Base-by-base conservation (phyloP, 2,888 invertebrate genomes). In the Stratiomys singularior region DNA sequence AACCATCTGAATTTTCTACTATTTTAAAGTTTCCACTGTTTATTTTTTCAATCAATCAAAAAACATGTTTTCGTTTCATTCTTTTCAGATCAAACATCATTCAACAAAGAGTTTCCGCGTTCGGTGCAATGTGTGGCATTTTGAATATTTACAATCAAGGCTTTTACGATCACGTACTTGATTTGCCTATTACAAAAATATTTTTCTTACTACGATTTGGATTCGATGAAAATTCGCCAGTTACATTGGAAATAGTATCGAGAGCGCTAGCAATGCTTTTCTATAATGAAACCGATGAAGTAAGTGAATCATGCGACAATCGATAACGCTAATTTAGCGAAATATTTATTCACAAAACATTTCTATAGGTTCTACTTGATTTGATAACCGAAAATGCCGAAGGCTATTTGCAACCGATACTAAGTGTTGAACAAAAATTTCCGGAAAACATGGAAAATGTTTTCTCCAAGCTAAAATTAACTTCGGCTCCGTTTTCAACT, bases 161-260 rank as follows among this genome's bases (percentile, higher is more conserved):
- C n/a, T 91, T 91, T 81, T 95, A 96, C 82, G 93, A 93, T 84
- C 89, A 90, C 77, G 89, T 92, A 7, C 89, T 97, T 72, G 92
- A 94, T 76, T 89, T 94, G 71, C 93, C 96, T 79, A 90, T 90
- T 82, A 94, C 90, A 86, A 94, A 90, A 91, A 93, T 89, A 84
- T 92, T 96, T 83, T 92, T 97, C 82, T 88, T 97, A 0, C 83
- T 97, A 72, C 90, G 97, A 82, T 94, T 95, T 88, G 93, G 96
- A 0, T 87, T 97, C 81, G 97, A 98, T 87, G 96, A 97, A 83
- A 92, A 93, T 81, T 91, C 92, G 28, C 89, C 91, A 0, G 89
- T 92, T 1, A 90, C 94, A 64, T 86, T 96, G 52, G 92, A 93
- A 81, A 92, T 95, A n/a, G 91, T 94, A 15, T 88, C 96, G 18